phyloP scores from a whole-genome alignment of 2,797 vertebrate species.

The Amphiprion clarkii region DNA sequence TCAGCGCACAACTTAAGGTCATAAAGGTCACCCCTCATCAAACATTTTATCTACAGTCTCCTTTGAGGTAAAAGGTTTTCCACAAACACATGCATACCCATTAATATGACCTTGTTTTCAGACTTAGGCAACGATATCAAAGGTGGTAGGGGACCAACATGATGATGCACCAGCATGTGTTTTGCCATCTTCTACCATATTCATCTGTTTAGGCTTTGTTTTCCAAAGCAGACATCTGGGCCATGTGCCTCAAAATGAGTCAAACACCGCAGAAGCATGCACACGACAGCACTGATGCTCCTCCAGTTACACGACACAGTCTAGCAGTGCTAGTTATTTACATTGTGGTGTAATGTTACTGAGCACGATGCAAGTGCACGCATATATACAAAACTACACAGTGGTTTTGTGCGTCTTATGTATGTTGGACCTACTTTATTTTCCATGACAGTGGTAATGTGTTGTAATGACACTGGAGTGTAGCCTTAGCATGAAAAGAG shows the following conservation, averaged over 20 bases:
- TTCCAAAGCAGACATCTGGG: slow-evolving; percentile 75
- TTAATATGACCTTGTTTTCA: slow-evolving; percentile 34
- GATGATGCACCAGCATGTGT: slow-evolving; percentile 52
- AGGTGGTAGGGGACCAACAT: slow-evolving; percentile 15
- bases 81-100: not conserved
- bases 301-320: slow-evolving; percentile 53
- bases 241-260: slow-evolving; percentile 63
- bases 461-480: slow-evolving; percentile 50
- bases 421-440: slow-evolving; percentile 43
- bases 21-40: not conserved
- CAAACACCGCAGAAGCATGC: slow-evolving; percentile 64
- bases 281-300: slow-evolving; percentile 43
- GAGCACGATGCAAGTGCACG: slow-evolving; percentile 28
- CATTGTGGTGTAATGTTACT: slow-evolving; percentile 51
- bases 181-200: slow-evolving; percentile 60
- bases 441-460: slow-evolving; percentile 51
- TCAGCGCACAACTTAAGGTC: too few relatives aligned
- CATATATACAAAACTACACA: not conserved
- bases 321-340: slow-evolving; percentile 63
- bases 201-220: slow-evolving; percentile 68
- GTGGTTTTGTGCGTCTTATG: slow-evolving; percentile 40
- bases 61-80: slow-evolving; percentile 15
- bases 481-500: slow-evolving; percentile 29
- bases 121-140: slow-evolving; percentile 20
- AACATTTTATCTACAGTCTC: not conserved